Percentiles rank a stretch among this genome's conserved stretches.
These are phyloP conservation scores for Scolanthus callimorphus DNA, from an alignment of 92 coral and sea anemone genomes.

Conservation along the genomic window DNA sequence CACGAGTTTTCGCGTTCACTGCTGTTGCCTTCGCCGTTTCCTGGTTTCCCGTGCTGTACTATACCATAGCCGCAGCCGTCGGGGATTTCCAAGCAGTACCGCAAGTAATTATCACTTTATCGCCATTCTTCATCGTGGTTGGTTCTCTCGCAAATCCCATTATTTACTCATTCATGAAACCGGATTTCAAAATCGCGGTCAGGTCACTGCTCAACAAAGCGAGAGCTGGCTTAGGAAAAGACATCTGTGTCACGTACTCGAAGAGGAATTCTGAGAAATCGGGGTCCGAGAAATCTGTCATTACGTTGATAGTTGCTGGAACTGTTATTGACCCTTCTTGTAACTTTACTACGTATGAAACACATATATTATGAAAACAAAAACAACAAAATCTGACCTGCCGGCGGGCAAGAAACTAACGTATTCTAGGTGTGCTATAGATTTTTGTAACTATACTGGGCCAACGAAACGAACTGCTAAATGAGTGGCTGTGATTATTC, in stretches of 20 bases:
- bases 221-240: not conserved
- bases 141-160: slow-evolving; percentile 79
- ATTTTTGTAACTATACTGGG: too few species aligned
- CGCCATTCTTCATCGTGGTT: slow-evolving; percentile 64
- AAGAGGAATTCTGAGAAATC: not conserved
- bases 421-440: too few species aligned
- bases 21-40: slow-evolving; percentile 66
- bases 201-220: slow-evolving; percentile 3
- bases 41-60: slow-evolving; percentile 71
- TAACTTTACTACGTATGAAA: too few species aligned
- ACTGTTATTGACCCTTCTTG: too few species aligned
- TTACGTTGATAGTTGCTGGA: too few species aligned
- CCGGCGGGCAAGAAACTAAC: too few species aligned
- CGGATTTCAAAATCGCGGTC: slow-evolving; percentile 49
- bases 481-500: too few species aligned
- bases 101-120: slow-evolving; percentile 28
- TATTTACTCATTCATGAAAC: slow-evolving; percentile 81
- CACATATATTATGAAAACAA: too few species aligned
- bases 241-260: not conserved
- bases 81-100: slow-evolving; percentile 44
- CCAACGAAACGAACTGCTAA: too few species aligned
- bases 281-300: too few species aligned
- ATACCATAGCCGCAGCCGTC: slow-evolving; percentile 36
- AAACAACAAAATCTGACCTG: too few species aligned
- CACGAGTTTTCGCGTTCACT: slow-evolving; percentile 61